Evolutionary conservation across 2,888 invertebrate species (phyloP), one percentile per base, ranked within the genome.

Genomic region (Tuta absoluta): DNA sequence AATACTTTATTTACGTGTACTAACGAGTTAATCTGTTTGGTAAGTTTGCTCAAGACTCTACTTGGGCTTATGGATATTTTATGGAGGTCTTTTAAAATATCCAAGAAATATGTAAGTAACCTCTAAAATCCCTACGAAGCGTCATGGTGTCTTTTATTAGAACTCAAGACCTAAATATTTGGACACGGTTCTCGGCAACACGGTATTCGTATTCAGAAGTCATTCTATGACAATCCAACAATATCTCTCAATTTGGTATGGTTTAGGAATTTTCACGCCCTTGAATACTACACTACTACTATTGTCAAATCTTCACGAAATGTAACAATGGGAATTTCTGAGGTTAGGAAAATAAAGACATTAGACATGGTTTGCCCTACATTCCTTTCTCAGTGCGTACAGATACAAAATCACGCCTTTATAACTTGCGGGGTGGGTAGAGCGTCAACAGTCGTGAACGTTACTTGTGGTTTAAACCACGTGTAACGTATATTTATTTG

Each of bases 161-260:
- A 51, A 41, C 41, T n/a, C 14, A 12, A 23, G 51, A 51, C 51
- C 51, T 51, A 21, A 23, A 51, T 51, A 21, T 21, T 49, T 51
- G 12, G 51, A 23, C 21, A 51, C 51, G 51, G 51, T 51, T 51
- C 17, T 21, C 11, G 51, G 19, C 51, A 21, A 38, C 38, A 41
- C 2, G 14, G 41, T 41, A 41, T 12, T 41, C 14, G 10, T 56
- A 56, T 23, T n/a, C 12, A 56, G 14, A 28, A 11, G 17, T 14
- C 28, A 53, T 14, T 53, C n/a, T 23, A 17, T 14, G 12, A 8
- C 24, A 56, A 24, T 56, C 23, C 0, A 28, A 56, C 56, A 56
- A 56, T 56, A 33, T 56, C 56, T 28, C n/a, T 56, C 56, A 56
- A 56, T 56, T 33, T 56, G 56, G 28, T 56, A 23, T 24, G 53